Conservation (phyloP, 2,888 invertebrate species). For the Drosophila percnosoma region DNA sequence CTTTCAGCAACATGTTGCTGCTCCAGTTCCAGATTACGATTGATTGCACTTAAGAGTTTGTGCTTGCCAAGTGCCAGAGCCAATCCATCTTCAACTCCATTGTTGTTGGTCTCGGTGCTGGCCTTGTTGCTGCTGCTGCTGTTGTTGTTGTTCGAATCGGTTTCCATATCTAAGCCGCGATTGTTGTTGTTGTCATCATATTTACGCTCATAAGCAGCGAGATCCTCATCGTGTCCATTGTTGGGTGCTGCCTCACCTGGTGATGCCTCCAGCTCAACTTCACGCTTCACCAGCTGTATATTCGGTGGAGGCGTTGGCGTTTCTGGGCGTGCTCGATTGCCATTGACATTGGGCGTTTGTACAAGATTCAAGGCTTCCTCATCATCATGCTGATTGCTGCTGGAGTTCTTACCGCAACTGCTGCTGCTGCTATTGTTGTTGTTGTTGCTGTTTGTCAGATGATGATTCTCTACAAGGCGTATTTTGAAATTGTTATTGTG, state of each 20-base stretch:
- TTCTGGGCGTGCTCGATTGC: constrained; percentile 55
- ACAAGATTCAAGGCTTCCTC: constrained; percentile 83
- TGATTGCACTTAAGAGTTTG: constrained; percentile 63
- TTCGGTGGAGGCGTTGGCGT: constrained; percentile 64
- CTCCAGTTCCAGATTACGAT: constrained; percentile 61
- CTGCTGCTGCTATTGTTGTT: constrained; percentile 62
- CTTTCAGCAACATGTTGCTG: constrained; percentile 41
- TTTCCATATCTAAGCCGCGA: constrained; percentile 69
- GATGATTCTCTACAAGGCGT: constrained; percentile 79
- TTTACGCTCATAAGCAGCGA: constrained; percentile 67
- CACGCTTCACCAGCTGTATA: constrained; percentile 68
- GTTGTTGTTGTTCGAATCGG: constrained; percentile 76
- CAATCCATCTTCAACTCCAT: constrained; percentile 43
- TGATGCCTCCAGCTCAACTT: constrained; percentile 55
- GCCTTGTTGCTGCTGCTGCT: constrained; percentile 53
- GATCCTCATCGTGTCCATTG: constrained; percentile 64
- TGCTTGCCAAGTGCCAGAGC: constrained; percentile 69
- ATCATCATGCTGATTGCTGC: constrained; percentile 60
- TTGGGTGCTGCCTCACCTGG: constrained; percentile 33
- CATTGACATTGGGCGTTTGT: constrained; percentile 71
- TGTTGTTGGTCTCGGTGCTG: constrained; percentile 45
- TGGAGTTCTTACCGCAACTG: constrained; percentile 31
- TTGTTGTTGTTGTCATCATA: constrained; percentile 78
- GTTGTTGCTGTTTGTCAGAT: constrained; percentile 66
- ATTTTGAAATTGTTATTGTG: constrained; percentile 81